Percentiles rank a stretch among this genome's conserved stretches.
phyloP scores from a whole-genome alignment of 2,113 vertebrate genomes.

The Orthochromis malagaraziensis region DNA sequence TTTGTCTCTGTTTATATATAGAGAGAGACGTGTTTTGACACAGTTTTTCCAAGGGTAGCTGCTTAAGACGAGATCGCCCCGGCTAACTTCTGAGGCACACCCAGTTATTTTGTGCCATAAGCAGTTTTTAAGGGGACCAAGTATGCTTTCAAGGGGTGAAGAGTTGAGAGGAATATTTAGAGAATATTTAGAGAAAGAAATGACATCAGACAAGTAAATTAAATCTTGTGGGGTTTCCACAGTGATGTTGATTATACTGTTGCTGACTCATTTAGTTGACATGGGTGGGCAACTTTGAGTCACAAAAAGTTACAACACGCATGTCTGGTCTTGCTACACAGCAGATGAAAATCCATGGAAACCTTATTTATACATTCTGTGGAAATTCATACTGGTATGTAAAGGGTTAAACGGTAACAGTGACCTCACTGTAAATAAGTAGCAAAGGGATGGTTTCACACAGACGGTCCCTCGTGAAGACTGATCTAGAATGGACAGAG shows the following conservation, averaged over 20 bases:
- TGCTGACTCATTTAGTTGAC: background rate
- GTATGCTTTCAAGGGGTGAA: background rate
- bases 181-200: background rate
- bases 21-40: background rate
- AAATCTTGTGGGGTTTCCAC: background rate
- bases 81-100: background rate
- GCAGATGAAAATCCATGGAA: background rate
- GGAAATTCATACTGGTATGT: background rate
- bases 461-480: background rate
- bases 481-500: background rate
- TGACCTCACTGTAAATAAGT: background rate
- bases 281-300: background rate
- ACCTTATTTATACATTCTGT: background rate
- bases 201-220: fast-evolving
- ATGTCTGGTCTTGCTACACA: background rate
- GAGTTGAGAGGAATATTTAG: background rate
- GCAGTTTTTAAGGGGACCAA: background rate
- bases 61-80: background rate
- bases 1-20: fast-evolving
- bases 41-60: background rate
- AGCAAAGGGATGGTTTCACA: background rate
- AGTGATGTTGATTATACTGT: background rate
- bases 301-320: background rate
- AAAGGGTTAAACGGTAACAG: background rate
- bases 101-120: background rate